phyloP scores from a whole-genome alignment of 2,113 vertebrate genomes.

The Sigmodon hispidus region DNA sequence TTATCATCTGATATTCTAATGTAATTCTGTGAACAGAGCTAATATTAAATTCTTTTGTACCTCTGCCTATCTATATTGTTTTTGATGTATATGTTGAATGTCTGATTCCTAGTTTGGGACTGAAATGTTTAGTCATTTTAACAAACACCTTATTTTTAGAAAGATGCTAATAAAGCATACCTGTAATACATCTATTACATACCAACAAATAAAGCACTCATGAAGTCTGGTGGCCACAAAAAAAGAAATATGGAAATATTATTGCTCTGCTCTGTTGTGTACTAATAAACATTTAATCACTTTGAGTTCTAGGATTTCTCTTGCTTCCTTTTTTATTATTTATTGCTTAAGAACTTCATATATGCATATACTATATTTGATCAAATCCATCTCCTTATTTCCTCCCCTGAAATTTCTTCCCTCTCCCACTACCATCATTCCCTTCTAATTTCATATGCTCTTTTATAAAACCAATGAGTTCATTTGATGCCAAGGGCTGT shows the following conservation, averaged over 20 bases:
- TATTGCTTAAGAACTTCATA: not conserved
- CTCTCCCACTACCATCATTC: not conserved
- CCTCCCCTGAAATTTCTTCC: not conserved
- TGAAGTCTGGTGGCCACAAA: too few relatives aligned
- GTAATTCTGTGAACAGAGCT: too few relatives aligned
- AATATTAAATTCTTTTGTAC: too few relatives aligned
- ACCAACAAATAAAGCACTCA: too few relatives aligned
- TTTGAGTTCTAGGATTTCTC: constrained; percentile 46
- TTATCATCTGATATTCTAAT: too few relatives aligned
- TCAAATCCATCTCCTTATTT: not conserved
- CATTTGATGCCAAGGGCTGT: not conserved
- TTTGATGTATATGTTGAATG: too few relatives aligned
- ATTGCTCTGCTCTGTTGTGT: not conserved
- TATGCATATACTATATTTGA: not conserved
- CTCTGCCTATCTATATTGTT: too few relatives aligned
- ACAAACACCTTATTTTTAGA: too few relatives aligned
- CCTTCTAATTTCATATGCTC: not conserved
- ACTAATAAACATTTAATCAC: constrained; percentile 21
- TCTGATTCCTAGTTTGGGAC: too few relatives aligned
- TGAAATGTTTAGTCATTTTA: too few relatives aligned
- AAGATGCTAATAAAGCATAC: too few relatives aligned
- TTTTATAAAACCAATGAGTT: not conserved
- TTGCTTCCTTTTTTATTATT: not conserved
- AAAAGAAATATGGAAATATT: constrained; percentile 5
- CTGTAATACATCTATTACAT: too few relatives aligned